phyloP scores from a whole-genome alignment of 2,888 invertebrate species.

The Gerris lacustris region DNA sequence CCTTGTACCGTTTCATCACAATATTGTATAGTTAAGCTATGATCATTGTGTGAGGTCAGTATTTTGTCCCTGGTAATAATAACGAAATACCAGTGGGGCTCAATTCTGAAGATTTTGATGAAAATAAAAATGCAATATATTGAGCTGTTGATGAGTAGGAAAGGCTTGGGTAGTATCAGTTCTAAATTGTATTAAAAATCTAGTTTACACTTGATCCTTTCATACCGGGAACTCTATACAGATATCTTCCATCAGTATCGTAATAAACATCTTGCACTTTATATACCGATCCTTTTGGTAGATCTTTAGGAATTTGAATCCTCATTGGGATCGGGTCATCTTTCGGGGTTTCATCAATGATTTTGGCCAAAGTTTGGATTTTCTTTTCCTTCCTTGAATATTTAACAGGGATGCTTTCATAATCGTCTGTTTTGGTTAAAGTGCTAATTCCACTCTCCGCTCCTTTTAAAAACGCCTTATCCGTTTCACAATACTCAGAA shows the following conservation, averaged over 20 bases:
- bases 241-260: slow-evolving; percentile 64
- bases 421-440: not conserved
- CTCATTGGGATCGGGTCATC: slow-evolving; percentile 29
- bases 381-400: not conserved
- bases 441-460: not conserved
- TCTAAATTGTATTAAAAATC: too few species aligned
- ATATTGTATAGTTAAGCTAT: too few species aligned
- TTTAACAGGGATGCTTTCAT: not conserved
- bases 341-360: too few species aligned
- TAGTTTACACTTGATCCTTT: not conserved
- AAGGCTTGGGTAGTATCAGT: too few species aligned
- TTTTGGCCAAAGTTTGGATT: too few species aligned
- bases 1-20: too few species aligned
- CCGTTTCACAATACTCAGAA: not conserved
- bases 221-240: slow-evolving; percentile 47
- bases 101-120: too few species aligned
- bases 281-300: slow-evolving; percentile 53
- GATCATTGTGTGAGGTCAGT: too few species aligned
- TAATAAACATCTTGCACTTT: slow-evolving; percentile 68
- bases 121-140: too few species aligned
- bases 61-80: too few species aligned
- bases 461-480: not conserved
- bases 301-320: slow-evolving; percentile 57
- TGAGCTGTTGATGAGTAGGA: too few species aligned
- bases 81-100: too few species aligned